These are phyloP conservation scores for Ibidorhyncha struthersii DNA, from an alignment of 2,113 vertebrate genomes.

Conservation along the genomic window DNA sequence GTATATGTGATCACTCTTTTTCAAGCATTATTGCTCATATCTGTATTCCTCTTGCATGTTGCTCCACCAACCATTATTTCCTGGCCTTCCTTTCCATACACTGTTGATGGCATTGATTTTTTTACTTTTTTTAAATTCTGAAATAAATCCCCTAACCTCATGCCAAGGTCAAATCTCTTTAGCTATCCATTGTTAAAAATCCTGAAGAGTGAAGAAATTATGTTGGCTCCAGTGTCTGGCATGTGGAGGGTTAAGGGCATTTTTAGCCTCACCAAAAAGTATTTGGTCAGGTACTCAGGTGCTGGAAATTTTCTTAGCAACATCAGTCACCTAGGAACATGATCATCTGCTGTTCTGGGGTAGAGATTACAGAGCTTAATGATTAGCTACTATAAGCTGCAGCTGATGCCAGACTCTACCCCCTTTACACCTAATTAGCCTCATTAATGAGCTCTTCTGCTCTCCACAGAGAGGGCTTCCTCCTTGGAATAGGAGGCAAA, in stretches of 20 bases:
- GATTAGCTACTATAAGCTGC: conserved; percentile 87
- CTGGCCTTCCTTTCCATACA: neutral
- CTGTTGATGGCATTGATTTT: neutral
- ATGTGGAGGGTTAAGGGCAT: conserved; percentile 60
- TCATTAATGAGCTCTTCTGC: conserved; percentile 90
- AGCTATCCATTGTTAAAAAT: neutral
- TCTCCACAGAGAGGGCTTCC: conserved; percentile 82
- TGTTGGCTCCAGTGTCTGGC: neutral
- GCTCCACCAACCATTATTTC: neutral
- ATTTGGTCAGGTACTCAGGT: conserved; percentile 80
- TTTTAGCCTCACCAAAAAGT: conserved; percentile 65
- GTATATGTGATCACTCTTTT: neutral
- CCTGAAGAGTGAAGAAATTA: neutral
- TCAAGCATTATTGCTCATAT: neutral
- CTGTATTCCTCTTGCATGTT: neutral
- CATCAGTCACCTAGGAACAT: conserved; percentile 77
- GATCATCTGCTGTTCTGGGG: conserved; percentile 88
- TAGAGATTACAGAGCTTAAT: conserved; percentile 94
- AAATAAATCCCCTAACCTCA: neutral
- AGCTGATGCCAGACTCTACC: conserved; percentile 91
- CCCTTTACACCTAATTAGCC: conserved; percentile 98
- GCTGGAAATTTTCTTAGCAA: conserved; percentile 74
- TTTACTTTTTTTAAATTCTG: neutral
- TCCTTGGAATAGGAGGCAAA: conserved; percentile 86
- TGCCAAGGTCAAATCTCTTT: neutral